These are phyloP conservation scores for Syngnathus acus DNA, from an alignment of 2,797 vertebrate species.

Conservation along the genomic window DNA sequence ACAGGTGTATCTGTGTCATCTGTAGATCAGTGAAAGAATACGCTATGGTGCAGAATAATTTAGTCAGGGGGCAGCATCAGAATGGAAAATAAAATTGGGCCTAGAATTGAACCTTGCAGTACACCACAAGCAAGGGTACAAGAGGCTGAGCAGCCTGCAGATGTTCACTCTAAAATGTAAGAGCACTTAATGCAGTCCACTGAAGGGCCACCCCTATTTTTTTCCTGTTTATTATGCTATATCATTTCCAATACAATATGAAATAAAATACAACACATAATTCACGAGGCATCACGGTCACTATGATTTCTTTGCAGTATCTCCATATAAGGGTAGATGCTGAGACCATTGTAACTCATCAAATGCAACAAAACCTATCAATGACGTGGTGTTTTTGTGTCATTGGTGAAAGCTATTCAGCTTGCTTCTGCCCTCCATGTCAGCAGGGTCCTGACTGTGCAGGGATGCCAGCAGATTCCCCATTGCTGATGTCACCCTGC, in stretches of 20 bases:
- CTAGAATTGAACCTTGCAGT: too few species aligned
- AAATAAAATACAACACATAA: background rate
- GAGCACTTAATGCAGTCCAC: background rate
- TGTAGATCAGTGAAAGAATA: too few species aligned
- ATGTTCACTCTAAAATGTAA: too few species aligned
- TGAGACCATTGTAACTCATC: background rate
- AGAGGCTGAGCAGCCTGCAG: too few species aligned
- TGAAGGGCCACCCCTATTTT: background rate
- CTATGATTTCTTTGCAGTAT: background rate
- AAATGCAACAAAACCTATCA: background rate
- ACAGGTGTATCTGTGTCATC: too few species aligned
- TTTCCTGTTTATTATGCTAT: background rate
- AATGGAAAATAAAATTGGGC: too few species aligned
- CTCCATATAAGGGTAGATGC: background rate
- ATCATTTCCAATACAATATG: background rate
- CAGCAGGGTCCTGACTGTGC: slow-evolving; percentile 37
- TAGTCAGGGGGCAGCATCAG: too few species aligned
- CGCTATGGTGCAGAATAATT: too few species aligned
- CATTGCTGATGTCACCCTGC: slow-evolving; percentile 69
- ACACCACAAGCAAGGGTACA: too few species aligned
- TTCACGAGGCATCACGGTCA: background rate
- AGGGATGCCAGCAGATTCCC: slow-evolving; percentile 69
- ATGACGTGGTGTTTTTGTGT: background rate
- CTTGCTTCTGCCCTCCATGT: slow-evolving; percentile 26
- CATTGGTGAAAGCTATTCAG: slow-evolving; percentile 25